These are phyloP conservation scores for Sepioteuthis lessoniana DNA, from an alignment of 2,888 invertebrate genomes.

Conservation along the genomic window DNA sequence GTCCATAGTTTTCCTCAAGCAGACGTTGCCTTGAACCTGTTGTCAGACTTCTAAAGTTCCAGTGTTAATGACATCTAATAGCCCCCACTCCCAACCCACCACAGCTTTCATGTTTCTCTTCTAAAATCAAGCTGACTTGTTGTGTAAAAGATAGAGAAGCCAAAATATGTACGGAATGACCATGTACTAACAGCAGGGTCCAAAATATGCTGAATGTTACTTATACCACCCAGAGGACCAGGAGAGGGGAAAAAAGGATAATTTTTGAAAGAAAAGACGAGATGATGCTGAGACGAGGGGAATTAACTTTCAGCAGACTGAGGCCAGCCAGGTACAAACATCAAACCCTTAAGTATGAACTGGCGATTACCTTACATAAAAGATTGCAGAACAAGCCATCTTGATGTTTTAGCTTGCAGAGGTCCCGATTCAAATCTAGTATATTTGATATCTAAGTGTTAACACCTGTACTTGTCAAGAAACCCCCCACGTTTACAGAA, in stretches of 20 bases:
- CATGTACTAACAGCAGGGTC: background rate
- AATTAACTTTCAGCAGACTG: constrained; percentile 2
- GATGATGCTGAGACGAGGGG: background rate
- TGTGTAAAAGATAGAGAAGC: background rate
- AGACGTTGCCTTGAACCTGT: background rate
- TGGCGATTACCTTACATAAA: background rate
- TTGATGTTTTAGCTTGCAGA: background rate
- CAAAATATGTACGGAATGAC: background rate
- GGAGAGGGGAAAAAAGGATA: background rate
- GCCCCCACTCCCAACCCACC: background rate
- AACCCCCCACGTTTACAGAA: background rate
- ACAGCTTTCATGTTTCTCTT: background rate
- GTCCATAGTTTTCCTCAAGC: background rate
- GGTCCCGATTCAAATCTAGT: background rate
- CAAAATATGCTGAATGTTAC: background rate
- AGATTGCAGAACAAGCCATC: background rate
- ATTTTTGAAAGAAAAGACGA: background rate
- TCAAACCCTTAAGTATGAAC: background rate
- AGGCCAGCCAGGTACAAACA: constrained; percentile 33
- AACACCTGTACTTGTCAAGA: background rate
- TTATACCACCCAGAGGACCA: background rate
- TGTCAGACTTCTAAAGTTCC: background rate
- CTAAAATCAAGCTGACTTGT: background rate
- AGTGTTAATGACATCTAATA: background rate
- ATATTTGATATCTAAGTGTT: background rate